Evolutionary conservation across 2,888 invertebrate genomes (phyloP).

Genomic region (Xestia rhomboidea): DNA sequence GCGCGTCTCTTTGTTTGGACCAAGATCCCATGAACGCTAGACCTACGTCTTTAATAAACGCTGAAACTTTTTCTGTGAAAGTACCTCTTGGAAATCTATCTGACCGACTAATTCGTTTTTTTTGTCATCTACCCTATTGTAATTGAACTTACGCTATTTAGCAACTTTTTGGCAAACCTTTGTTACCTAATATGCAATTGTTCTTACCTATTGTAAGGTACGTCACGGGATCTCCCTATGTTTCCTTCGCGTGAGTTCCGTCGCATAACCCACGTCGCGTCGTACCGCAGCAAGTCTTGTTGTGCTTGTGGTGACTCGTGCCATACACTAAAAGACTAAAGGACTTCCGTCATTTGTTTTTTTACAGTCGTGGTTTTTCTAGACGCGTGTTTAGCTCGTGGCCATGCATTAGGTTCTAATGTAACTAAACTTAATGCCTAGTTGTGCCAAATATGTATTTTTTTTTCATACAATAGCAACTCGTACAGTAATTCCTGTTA

Average conservation of each 20-base stretch:
- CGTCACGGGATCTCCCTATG: too few species aligned
- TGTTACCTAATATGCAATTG: too few species aligned
- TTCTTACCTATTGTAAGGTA: too few species aligned
- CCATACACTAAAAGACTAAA: not conserved
- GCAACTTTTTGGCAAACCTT: too few species aligned
- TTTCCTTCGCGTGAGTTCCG: not conserved
- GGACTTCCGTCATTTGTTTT: not conserved
- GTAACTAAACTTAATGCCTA: not conserved
- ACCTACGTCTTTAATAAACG: too few species aligned
- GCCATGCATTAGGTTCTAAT: not conserved
- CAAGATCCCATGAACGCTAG: not conserved
- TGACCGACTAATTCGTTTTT: too few species aligned
- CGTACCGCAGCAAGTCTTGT: not conserved
- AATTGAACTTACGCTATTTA: too few species aligned
- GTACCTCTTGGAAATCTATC: too few species aligned
- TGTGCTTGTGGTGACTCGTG: not conserved
- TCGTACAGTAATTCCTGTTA: conserved; percentile 16
- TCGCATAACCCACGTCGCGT: not conserved
- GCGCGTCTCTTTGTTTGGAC: not conserved
- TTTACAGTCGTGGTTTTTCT: not conserved
- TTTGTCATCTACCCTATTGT: too few species aligned
- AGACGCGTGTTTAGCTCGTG: not conserved
- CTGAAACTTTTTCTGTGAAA: not conserved
- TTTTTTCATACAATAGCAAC: not conserved
- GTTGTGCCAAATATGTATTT: not conserved